These are phyloP conservation scores for Epinotia nisella DNA, from an alignment of 2,888 invertebrate genomes.

Conservation along the genomic window DNA sequence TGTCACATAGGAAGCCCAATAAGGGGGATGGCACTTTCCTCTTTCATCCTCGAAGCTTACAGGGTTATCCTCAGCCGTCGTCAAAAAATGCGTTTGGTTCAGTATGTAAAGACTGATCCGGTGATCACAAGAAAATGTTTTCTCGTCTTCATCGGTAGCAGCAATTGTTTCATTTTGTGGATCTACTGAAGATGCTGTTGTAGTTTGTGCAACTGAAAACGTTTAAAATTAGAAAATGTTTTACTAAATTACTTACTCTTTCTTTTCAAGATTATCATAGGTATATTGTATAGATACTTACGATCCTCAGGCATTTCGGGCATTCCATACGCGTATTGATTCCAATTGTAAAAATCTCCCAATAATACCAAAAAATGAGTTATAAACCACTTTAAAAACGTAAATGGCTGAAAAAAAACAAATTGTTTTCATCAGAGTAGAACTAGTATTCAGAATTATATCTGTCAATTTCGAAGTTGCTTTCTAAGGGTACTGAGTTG, in stretches of 20 bases:
- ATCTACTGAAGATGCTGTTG: slow-evolving; percentile 53
- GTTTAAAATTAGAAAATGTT: too few relatives aligned
- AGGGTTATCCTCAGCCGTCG: slow-evolving; percentile 63
- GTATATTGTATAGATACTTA: slow-evolving; percentile 48
- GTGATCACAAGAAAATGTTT: slow-evolving; percentile 89
- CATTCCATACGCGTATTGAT: slow-evolving; percentile 60
- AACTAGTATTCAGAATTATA: too few relatives aligned
- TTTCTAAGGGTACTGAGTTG: too few relatives aligned
- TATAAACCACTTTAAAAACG: slow-evolving; percentile 70
- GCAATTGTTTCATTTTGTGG: slow-evolving; percentile 59
- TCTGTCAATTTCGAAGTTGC: too few relatives aligned
- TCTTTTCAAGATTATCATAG: neutral
- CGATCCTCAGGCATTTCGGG: slow-evolving; percentile 60
- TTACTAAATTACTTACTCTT: neutral
- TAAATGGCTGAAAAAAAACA: slow-evolving; percentile 70
- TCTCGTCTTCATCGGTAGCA: slow-evolving; percentile 69
- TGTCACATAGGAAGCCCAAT: slow-evolving; percentile 89
- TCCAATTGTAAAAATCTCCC: slow-evolving; percentile 61
- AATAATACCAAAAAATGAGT: slow-evolving; percentile 65
- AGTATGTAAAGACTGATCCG: slow-evolving; percentile 88
- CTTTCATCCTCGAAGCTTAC: slow-evolving; percentile 64
- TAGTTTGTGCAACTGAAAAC: slow-evolving; percentile 47
- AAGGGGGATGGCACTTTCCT: slow-evolving; percentile 74
- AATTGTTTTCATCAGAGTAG: neutral
- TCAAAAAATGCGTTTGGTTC: slow-evolving; percentile 84